phyloP scores from a whole-genome alignment of 2,113 vertebrate species.

The Orientallactaga bullata region DNA sequence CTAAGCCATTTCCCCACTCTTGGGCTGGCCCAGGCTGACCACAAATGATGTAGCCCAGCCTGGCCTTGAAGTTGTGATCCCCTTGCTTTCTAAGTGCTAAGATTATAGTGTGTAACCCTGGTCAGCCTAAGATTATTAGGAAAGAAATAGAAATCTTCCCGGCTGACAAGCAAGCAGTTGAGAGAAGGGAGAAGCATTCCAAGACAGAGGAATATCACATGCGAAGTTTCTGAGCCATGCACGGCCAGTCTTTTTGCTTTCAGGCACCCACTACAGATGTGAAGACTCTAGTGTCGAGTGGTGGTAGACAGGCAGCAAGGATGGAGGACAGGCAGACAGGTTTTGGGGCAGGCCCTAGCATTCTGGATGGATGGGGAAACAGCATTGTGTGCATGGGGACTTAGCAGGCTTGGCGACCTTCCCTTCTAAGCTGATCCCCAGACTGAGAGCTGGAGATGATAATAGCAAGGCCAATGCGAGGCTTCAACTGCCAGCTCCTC shows the following conservation, averaged over 20 bases:
- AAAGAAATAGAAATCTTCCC: not conserved
- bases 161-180: not conserved
- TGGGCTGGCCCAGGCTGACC: not conserved
- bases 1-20: not conserved
- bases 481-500: conserved; percentile 85
- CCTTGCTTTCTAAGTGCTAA: not conserved
- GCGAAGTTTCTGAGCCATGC: conserved; percentile 40
- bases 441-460: conserved; percentile 80
- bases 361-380: conserved; percentile 39
- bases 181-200: conserved; percentile 1
- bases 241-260: not conserved
- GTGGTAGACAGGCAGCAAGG: not conserved
- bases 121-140: not conserved
- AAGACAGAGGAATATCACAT: not conserved
- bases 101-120: not conserved
- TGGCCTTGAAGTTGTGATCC: not conserved
- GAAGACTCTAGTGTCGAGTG: not conserved
- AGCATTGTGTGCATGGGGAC: not conserved
- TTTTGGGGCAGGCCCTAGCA: conserved; percentile 38
- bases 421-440: conserved; percentile 80
- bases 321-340: not conserved
- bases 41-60: not conserved
- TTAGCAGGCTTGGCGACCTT: conserved; percentile 68
- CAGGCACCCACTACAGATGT: not conserved
- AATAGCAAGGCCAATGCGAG: conserved; percentile 19